These are phyloP conservation scores for Drosophila basisetae DNA, from an alignment of 2,888 invertebrate species.

Conservation along the genomic window DNA sequence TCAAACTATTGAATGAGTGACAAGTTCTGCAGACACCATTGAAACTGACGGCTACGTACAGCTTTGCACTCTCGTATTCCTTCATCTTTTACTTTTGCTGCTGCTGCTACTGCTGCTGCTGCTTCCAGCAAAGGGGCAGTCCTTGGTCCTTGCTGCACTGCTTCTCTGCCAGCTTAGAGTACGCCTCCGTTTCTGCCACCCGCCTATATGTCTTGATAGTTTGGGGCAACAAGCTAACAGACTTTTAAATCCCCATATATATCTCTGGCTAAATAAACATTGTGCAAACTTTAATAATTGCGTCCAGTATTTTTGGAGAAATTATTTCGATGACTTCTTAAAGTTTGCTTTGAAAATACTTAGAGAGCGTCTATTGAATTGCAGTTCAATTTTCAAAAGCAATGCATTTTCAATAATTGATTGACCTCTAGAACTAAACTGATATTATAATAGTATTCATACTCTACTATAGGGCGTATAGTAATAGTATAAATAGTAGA, in stretches of 20 bases:
- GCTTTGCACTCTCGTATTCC: slow-evolving; percentile 30
- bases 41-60: slow-evolving; percentile 80
- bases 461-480: too few relatives aligned
- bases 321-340: slow-evolving; percentile 28
- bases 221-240: slow-evolving; percentile 9
- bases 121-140: slow-evolving; percentile 33
- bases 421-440: background rate
- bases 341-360: background rate
- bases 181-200: background rate
- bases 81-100: slow-evolving; percentile 20
- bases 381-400: background rate
- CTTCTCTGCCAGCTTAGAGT: slow-evolving; percentile 17
- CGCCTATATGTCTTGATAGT: background rate
- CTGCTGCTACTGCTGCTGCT: background rate
- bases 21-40: slow-evolving; percentile 84
- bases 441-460: background rate
- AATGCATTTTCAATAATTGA: background rate
- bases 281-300: slow-evolving; percentile 32
- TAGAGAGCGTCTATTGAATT: background rate
- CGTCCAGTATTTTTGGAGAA: slow-evolving; percentile 8
- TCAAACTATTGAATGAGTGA: slow-evolving; percentile 84
- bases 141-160: slow-evolving; percentile 27
- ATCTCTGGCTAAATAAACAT: slow-evolving; percentile 22
- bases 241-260: slow-evolving; percentile 24
- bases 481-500: background rate